Evolutionary conservation across 2,113 vertebrate genomes (phyloP), one percentile per base, ranked within the genome.

Genomic region (Petrocephalus zakoni): DNA sequence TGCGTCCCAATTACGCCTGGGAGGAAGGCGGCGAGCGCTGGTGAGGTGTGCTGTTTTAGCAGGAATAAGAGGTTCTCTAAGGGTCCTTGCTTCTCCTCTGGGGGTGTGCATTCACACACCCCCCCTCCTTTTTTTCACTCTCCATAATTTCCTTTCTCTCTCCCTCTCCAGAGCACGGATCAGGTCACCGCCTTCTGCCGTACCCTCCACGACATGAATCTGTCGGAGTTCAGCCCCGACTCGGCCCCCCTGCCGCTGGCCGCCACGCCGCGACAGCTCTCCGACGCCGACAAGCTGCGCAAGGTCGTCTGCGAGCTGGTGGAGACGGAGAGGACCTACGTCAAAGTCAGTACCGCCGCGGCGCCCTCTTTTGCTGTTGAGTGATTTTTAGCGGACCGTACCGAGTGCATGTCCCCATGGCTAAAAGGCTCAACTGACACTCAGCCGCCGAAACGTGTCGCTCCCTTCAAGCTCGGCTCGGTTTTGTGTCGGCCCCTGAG

Each of bases 271-370:
- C 95, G 97, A 22, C 98, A 99, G 87, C 96, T 99, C 51, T 97
- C 98, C 0, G 97, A 99, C 0, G 97, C 98, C 0, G 98, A 99
- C 93, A 99, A 99, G 90, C 95, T 99, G 37, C 96, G 98, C 90
- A 99, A 99, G 90, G 98, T 99, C 88, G 98, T 99, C 94, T 97
- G 95, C 5, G 98, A 99, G 91, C 95, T 99, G 5, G 96, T 99
- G 82, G 97, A 98, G 94, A 99, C 98, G 0, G 98, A 99, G 91
- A 97, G 97, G 93, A 98, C 98, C 85, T 99, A 99, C 0, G 98
- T 99, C 92, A 99, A 99, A 92, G 98, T 99, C 87, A 91, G 94
- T 91, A 3, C 13, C 22, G 58, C 0, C n/a, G 53, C 37, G 2
- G 29, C 4, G 9, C 10, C 29, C 6, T n/a, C 68, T 75, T 2